Conservation (phyloP, 2,113 vertebrate species). For the Larimichthys crocea region DNA sequence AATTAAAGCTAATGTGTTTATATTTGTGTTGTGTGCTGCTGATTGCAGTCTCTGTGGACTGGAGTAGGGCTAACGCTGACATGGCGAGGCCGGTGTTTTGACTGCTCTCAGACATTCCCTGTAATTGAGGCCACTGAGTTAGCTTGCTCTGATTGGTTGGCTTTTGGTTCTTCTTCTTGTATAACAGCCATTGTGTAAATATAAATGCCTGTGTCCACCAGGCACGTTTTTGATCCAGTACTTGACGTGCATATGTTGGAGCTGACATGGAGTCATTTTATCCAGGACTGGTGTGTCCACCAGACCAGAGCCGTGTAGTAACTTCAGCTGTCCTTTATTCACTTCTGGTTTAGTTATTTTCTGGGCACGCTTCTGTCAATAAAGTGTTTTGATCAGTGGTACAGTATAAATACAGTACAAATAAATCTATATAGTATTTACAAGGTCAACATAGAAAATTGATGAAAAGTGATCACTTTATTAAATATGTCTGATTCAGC, state of each 20-base stretch:
- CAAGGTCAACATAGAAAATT: neutral
- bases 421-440: neutral
- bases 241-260: conserved; percentile 63
- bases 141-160: conserved; percentile 54
- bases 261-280: conserved; percentile 55
- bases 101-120: conserved; percentile 62
- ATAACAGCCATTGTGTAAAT: conserved; percentile 58
- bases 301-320: conserved; percentile 60
- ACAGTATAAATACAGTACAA: neutral
- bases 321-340: conserved; percentile 28
- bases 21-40: conserved; percentile 81
- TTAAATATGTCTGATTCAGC: too few species aligned
- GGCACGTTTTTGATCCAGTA: conserved; percentile 35
- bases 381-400: neutral
- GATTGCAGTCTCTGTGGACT: conserved; percentile 79
- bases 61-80: conserved; percentile 50
- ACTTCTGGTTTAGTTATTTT: conserved; percentile 30
- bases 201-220: conserved; percentile 45
- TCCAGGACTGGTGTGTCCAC: conserved; percentile 31
- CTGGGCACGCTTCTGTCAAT: neutral
- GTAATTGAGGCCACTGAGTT: conserved; percentile 66
- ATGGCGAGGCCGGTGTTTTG: conserved; percentile 68
- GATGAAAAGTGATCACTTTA: neutral
- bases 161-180: conserved; percentile 36
- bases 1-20: conserved; percentile 85